Base-by-base conservation (phyloP, 2,888 invertebrate species). In the Fragum whitleyi region DNA sequence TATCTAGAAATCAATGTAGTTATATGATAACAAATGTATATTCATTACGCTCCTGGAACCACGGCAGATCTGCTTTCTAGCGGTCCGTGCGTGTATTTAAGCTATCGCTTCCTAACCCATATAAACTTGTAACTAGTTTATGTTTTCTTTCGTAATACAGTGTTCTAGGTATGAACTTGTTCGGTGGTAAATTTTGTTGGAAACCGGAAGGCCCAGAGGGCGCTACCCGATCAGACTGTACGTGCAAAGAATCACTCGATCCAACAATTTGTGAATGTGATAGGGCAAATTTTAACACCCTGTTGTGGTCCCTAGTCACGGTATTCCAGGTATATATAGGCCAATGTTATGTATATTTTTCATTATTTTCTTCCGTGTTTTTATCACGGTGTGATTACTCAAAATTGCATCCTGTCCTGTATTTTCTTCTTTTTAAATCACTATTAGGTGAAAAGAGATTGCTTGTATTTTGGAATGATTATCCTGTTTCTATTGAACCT, bases 141-240 rank as follows among this genome's bases (percentile, higher is more conserved):
- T 76, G 74, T 81, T 95, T 55, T 74, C 51, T 65, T 65, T 65
- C 55, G 78, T 79, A 72, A 95, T 96, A 95, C 97, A 99, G 99
- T 97, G 99, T 99, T 96, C 98, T 99, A 96, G 99, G 99, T 96
- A 99, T 99, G 99, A 98, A 98, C 96, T 96, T 99, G 96, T 99
- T 99, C 96, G 99, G 99, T 96, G 99, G 99, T 97, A 98, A 98
- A 96, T 99, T 99, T 97, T 99, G 99, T 97, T 97, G 97, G 95
- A 96, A 79, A 74, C 86, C 81, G 26, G 97, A 97, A 84, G 93
- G 94, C 68, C 65, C 65, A 23, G 65, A 42, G 65, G 65, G 65
- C 36, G 11, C 65, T 42, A 42, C 65, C 23, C 39, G 65, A 42
- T 91, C 91, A 39, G 90, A 91, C 82, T 99, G 99, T 95, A 97